Evolutionary conservation across 2,888 invertebrate genomes (phyloP).

Genomic region (Heliconius erato): DNA sequence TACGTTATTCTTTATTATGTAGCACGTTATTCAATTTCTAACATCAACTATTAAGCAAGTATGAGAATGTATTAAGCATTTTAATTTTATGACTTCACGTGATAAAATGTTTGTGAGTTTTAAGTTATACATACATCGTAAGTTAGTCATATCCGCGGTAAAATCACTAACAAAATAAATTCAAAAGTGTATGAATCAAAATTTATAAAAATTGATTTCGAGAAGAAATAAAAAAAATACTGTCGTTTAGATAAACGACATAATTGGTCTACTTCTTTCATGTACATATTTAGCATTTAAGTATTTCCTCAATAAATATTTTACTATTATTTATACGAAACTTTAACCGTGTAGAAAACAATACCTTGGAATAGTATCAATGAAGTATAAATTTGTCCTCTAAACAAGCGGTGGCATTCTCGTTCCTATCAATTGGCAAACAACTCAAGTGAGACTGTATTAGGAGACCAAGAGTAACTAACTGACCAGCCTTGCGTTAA

Average conservation of each 20-base stretch:
- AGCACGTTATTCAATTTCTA: slow-evolving; percentile 20
- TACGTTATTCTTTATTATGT: slow-evolving; percentile 21
- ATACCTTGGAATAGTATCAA: slow-evolving; percentile 13
- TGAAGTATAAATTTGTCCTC: slow-evolving; percentile 14
- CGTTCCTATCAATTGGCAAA: slow-evolving; percentile 38
- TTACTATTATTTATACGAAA: neutral
- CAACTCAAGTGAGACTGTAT: slow-evolving; percentile 33
- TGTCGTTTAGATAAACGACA: neutral
- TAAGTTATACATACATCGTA: neutral
- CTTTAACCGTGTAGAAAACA: neutral
- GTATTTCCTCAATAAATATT: neutral
- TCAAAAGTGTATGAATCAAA: neutral
- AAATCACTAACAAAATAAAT: neutral
- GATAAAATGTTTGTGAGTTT: slow-evolving; percentile 8
- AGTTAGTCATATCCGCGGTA: neutral
- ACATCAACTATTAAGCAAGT: slow-evolving; percentile 11
- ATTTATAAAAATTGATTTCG: neutral
- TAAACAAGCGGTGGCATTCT: slow-evolving; percentile 31
- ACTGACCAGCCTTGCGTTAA: slow-evolving; percentile 40
- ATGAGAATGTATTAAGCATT: slow-evolving; percentile 18
- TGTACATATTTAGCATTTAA: neutral
- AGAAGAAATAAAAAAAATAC: neutral
- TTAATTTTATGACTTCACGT: slow-evolving; percentile 4
- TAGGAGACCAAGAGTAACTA: slow-evolving; percentile 38
- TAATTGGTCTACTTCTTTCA: neutral